Base-by-base conservation (phyloP, 2,113 vertebrate genomes). In the Vombatus ursinus region DNA sequence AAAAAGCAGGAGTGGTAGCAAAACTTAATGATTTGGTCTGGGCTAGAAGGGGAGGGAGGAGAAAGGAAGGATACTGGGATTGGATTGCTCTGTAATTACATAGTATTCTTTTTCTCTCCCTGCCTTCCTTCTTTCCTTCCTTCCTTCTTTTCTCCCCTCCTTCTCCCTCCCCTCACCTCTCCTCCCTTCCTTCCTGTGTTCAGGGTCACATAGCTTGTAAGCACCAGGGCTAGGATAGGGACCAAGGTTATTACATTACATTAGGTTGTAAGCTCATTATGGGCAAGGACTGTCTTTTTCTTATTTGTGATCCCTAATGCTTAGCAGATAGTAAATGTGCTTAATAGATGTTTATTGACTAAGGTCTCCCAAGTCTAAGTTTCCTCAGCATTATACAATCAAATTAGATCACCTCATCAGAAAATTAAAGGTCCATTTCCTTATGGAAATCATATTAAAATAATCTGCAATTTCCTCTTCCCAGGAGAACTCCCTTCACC, bases 111-210 rank as follows among this genome's bases (percentile, higher is more conserved):
- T 84, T 37, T 31, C 16, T 7, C n/a, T 84, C 57, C 28, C 28
- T 12, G 57, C 10, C 28, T 68, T 68, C 6, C 2, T 28, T 44
- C 68, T 8, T 22, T 22, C 16, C 37, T 22, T 84, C 31, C 7
- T 44, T 8, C n/a, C 2, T 44, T 8, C 10, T 7, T 37, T 0
- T 16, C n/a, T 19, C 8, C 8, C 5, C 6, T n/a, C 1, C 68
- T 16, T 68, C 28, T 12, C 12, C 28, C 19, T 61, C 28, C 28
- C 28, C 6, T n/a, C 37, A 1, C 4, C 12, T 6, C 8, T 77
- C 37, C 37, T n/a, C n/a, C 19, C 37, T 44, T 68, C 57, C 31
- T 14, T 68, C 57, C 31, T 68, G 3, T 37, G 11, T 31, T 14
- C 57, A 31, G 28, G 57, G 26, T 28, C 26, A 57, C 8, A 57